These are phyloP conservation scores for Eristalis pertinax DNA, from an alignment of 2,888 invertebrate genomes.

Conservation along the genomic window DNA sequence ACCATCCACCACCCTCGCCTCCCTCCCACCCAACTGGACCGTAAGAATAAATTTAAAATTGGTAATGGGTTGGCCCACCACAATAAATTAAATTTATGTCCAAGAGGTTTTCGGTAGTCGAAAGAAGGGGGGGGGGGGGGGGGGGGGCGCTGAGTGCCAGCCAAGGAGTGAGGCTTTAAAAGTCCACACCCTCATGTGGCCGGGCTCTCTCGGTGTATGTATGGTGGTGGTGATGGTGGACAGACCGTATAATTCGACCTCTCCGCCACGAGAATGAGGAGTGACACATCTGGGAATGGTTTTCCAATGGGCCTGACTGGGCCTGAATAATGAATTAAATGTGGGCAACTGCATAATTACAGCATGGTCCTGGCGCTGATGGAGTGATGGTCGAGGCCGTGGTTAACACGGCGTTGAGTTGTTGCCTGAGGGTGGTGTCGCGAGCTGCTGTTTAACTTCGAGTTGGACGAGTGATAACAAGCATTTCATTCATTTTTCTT, in stretches of 20 bases:
- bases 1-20: neutral
- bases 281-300: constrained; percentile 64
- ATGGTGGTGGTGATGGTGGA: neutral
- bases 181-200: neutral
- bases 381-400: constrained; percentile 17
- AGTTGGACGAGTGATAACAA: neutral
- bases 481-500: neutral
- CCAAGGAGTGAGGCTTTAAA: constrained; percentile 19
- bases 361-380: constrained; percentile 31
- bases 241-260: neutral
- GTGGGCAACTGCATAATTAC: constrained; percentile 44
- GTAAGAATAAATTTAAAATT: constrained; percentile 68
- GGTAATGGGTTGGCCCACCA: constrained; percentile 67
- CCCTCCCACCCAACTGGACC: constrained; percentile 13
- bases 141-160: no score
- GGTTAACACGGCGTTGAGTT: neutral
- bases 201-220: neutral
- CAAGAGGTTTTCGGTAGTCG: neutral
- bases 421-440: neutral
- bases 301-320: constrained; percentile 42
- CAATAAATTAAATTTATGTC: constrained; percentile 71
- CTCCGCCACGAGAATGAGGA: constrained; percentile 25
- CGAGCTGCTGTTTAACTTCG: constrained; percentile 2
- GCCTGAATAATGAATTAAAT: constrained; percentile 66
- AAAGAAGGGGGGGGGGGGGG: no score